A percentile compares a stretch with the other conserved stretches of the same genome.
These are phyloP conservation scores for Eupithecia centaureata DNA, from an alignment of 2,888 invertebrate genomes.

Conservation along the genomic window DNA sequence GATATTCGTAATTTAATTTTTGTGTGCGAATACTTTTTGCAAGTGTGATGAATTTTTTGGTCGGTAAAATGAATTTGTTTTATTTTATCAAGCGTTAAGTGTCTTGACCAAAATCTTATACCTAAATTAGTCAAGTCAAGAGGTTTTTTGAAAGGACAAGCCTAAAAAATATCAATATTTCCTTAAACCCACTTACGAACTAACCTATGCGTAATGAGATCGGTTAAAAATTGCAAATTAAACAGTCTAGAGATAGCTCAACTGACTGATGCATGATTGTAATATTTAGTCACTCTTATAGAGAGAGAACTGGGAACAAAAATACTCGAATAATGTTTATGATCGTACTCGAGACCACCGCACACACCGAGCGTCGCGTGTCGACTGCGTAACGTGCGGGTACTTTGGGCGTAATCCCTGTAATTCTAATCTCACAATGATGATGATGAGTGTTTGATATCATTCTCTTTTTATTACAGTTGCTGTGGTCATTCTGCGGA, in stretches of 20 bases:
- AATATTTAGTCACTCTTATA: no score
- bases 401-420: no score
- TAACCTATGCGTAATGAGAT: neutral
- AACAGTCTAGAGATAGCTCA: no score
- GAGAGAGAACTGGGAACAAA: no score
- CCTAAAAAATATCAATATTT: neutral
- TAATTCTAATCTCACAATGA: neutral
- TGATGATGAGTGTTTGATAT: neutral
- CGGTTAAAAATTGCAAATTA: neutral
- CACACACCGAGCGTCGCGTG: no score
- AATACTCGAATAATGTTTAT: no score
- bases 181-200: neutral
- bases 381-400: no score
- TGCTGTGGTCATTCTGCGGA: constrained; percentile 78
- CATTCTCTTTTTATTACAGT: constrained; percentile 58
- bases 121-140: fast-evolving
- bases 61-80: neutral
- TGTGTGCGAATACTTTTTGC: neutral
- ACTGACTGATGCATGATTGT: no score
- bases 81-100: neutral
- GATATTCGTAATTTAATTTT: neutral
- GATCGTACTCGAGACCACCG: no score
- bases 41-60: constrained; percentile 5
- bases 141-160: neutral
- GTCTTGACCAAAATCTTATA: neutral